Base-by-base conservation (phyloP, 1,140 invertebrate genomes). In the Nasonia vitripennis region DNA sequence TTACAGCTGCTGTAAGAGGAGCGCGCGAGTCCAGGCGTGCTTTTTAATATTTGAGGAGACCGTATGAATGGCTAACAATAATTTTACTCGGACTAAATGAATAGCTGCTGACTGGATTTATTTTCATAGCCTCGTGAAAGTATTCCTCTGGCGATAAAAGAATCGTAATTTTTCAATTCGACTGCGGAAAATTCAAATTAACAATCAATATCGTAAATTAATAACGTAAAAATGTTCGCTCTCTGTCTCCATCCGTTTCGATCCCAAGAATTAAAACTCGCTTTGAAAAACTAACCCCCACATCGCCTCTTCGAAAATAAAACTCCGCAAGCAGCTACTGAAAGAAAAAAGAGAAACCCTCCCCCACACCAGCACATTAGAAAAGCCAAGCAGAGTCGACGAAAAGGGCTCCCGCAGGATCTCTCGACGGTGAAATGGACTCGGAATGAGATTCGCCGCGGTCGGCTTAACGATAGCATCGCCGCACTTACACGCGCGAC, bases 401-500 rank as follows among this genome's bases (percentile, higher is more conserved):
- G 55, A 79, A 84, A 85, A 86, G 70, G 85, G 75, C 67, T 86
- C 34, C 75, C 55, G 48, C 41, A 74, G 74, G 75, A 78, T 79
- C 27, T 20, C 31, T 75, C 83, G 68, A 41, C 14, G 34, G 20
- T n/a, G 55, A 62, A 79, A 78, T 73, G 45, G 31, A 84, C 74
- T 78, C 45, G 74, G 78, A 74, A 81, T 82, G 85, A 83, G 83
- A 86, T 87, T 82, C 78, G 62, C 48, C 79, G 31, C 20, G 82
- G 75, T 31, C 71, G 78, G 31, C 45, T 73, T 75, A 71, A 62
- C 87, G 86, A 88, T 86, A 87, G 31, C 78, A 83, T 88, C 87
- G 67, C 81, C 6, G 12, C 78, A 81, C 78, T 86, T 79, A 83
- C 48, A 83, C 73, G 75, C 62, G 67, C 82, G 81, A 75, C 85